These are phyloP conservation scores for Fabriciana adippe DNA, from an alignment of 2,888 invertebrate species.

Conservation along the genomic window DNA sequence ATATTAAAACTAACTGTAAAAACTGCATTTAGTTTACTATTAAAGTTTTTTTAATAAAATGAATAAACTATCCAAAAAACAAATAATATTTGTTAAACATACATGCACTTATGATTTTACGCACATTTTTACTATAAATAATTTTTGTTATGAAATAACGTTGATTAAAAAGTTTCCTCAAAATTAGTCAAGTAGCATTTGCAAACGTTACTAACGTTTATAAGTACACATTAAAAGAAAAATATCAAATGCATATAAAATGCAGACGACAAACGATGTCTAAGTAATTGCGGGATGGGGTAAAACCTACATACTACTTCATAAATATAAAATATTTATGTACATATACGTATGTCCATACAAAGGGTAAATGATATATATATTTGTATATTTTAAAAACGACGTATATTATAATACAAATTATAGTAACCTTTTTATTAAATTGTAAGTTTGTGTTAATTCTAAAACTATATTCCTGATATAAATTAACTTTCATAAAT, in stretches of 20 bases:
- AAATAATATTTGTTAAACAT: too few relatives aligned
- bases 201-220: slow-evolving; percentile 6
- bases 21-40: neutral
- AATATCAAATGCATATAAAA: slow-evolving; percentile 20
- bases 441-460: too few relatives aligned
- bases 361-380: too few relatives aligned
- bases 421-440: too few relatives aligned
- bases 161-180: neutral
- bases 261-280: slow-evolving; percentile 20
- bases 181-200: neutral
- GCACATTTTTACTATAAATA: too few relatives aligned
- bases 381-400: too few relatives aligned
- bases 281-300: slow-evolving; percentile 22
- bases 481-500: too few relatives aligned
- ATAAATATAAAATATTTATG: neutral
- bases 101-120: too few relatives aligned
- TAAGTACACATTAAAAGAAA: slow-evolving; percentile 17
- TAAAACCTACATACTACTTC: slow-evolving; percentile 6
- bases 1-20: neutral
- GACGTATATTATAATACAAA: too few relatives aligned
- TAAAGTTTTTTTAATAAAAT: neutral
- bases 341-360: neutral
- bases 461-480: too few relatives aligned
- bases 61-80: too few relatives aligned
- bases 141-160: too few relatives aligned